phyloP scores from a whole-genome alignment of 2,797 vertebrate genomes.

The Cossypha polioptera region DNA sequence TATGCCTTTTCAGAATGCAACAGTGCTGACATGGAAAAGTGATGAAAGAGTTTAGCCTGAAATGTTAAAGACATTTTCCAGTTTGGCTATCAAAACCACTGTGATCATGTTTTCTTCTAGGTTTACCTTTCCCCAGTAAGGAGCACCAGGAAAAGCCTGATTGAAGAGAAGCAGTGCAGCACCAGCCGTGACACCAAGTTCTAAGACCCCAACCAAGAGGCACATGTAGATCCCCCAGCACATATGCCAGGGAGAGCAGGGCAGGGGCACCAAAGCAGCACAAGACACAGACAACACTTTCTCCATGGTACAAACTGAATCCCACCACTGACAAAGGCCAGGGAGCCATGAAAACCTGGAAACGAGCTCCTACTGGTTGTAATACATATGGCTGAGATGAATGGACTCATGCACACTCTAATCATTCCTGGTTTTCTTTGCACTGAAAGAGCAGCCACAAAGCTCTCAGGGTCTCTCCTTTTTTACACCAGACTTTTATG shows the following conservation, averaged over 20 bases:
- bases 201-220: background rate
- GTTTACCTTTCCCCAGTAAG: background rate
- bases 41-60: background rate
- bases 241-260: background rate
- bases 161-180: background rate
- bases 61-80: background rate
- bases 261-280: background rate
- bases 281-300: background rate
- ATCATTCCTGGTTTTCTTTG: background rate
- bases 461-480: background rate
- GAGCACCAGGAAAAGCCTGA: background rate
- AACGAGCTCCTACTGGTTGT: background rate
- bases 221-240: background rate
- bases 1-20: accelerated
- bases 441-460: background rate
- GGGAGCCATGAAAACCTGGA: accelerated
- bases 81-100: background rate
- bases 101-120: accelerated
- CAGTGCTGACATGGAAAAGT: background rate
- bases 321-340: background rate
- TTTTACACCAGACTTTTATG: background rate
- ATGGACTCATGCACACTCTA: background rate
- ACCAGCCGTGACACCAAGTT: accelerated
- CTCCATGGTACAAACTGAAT: background rate
- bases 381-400: background rate